Conservation (phyloP, 2,888 invertebrate species). For the Diarsia brunnea region DNA sequence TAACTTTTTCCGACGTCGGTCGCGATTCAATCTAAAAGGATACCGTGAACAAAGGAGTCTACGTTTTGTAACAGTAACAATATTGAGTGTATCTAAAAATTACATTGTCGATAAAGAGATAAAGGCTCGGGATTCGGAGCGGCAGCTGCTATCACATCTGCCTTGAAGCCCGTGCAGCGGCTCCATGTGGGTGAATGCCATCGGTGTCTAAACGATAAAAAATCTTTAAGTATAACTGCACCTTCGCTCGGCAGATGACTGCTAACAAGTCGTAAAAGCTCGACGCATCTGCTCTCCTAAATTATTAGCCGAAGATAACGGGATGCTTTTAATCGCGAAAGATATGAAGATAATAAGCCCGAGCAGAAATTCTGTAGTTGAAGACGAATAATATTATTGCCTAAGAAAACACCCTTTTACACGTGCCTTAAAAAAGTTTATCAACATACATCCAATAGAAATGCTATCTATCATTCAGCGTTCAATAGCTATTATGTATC, state of each 20-base stretch:
- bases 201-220: constrained; percentile 72
- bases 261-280: constrained; percentile 72
- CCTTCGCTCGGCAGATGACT: constrained; percentile 78
- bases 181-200: constrained; percentile 79
- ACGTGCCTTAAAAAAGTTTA: constrained; percentile 11
- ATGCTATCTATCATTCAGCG: constrained; percentile 7
- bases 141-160: constrained; percentile 88
- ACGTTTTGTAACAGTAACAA: constrained; percentile 21
- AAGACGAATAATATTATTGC: not conserved
- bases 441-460: constrained; percentile 11
- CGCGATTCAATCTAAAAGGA: constrained; percentile 9
- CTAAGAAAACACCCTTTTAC: not conserved
- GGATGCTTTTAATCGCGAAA: constrained; percentile 32
- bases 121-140: constrained; percentile 76
- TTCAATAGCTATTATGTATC: not conserved
- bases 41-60: constrained; percentile 24
- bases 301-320: constrained; percentile 64
- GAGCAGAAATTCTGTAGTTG: constrained; percentile 11
- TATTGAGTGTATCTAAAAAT: constrained; percentile 63
- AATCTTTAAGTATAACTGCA: constrained; percentile 77
- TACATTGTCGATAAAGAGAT: constrained; percentile 79
- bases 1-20: constrained; percentile 3
- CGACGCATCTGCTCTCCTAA: constrained; percentile 76
- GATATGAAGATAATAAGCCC: constrained; percentile 14
- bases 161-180: constrained; percentile 75